phyloP scores from a whole-genome alignment of 30 jellyfish, hydroid and myxozoan species.

The Haliclystus octoradiatus region DNA sequence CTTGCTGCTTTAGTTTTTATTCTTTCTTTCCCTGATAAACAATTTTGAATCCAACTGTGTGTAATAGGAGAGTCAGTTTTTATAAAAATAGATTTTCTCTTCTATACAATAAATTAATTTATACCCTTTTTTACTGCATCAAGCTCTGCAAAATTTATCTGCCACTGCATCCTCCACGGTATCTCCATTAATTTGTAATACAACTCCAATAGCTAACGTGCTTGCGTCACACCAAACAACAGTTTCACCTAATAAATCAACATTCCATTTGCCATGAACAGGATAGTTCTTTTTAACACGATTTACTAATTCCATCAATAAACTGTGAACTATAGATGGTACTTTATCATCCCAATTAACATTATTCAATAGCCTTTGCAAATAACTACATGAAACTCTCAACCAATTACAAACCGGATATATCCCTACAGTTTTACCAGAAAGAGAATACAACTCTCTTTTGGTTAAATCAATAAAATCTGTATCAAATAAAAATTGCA shows the following conservation, averaged over 20 bases:
- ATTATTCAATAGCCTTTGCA: slow-evolving; percentile 10
- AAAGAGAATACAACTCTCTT: slow-evolving; percentile 16
- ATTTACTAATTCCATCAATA: slow-evolving; percentile 5
- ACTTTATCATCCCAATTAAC: too few species aligned
- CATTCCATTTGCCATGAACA: too few species aligned
- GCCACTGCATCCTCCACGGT: slow-evolving; percentile 5
- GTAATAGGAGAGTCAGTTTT: slow-evolving; percentile 6
- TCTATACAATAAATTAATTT: slow-evolving; percentile 5
- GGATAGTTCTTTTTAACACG: too few species aligned
- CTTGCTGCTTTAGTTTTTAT: too few species aligned
- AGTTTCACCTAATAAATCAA: background rate
- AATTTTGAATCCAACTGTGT: too few species aligned
- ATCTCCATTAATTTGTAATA: too few species aligned
- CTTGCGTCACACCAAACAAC: slow-evolving; percentile 9
- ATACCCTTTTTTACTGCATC: slow-evolving; percentile 9
- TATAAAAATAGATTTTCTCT: background rate
- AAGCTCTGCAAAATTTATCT: slow-evolving; percentile 17
- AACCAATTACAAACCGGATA: slow-evolving; percentile 38
- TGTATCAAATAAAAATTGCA: too few species aligned
- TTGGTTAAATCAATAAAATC: too few species aligned
- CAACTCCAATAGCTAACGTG: too few species aligned
- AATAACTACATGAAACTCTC: slow-evolving; percentile 18
- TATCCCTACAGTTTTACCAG: slow-evolving; percentile 12
- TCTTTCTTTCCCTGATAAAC: background rate
- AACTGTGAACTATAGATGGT: background rate